Conservation (phyloP, 2,113 vertebrate genomes). For the rat (Rattus norvegicus) region GRCr8 NC_086024.1:47732001-47732500, state of each 20-base stretch:
- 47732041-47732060: background rate
- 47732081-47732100: slow-evolving; percentile 55
- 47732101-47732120: slow-evolving; percentile 77
- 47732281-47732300: slow-evolving; percentile 54
- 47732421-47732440: background rate
- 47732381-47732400: background rate
- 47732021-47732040: slow-evolving; percentile 62
- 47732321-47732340: background rate
- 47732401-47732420: background rate
- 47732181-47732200: slow-evolving; percentile 55
- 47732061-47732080: slow-evolving; percentile 52
- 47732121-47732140: slow-evolving; percentile 55
- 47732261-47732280: slow-evolving; percentile 78
- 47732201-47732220: slow-evolving; percentile 77
- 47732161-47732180: slow-evolving; percentile 67
- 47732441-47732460: background rate
- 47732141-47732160: slow-evolving; percentile 48
- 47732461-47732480: background rate
- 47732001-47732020: slow-evolving; percentile 65
- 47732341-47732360: slow-evolving; percentile 57
- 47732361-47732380: background rate
- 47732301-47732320: slow-evolving; percentile 46
- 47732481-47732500: background rate
- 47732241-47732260: slow-evolving; percentile 73
- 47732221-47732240: slow-evolving; percentile 80